These are phyloP conservation scores for Troides oblongomaculatus DNA, from an alignment of 2,888 invertebrate species.

Conservation along the genomic window DNA sequence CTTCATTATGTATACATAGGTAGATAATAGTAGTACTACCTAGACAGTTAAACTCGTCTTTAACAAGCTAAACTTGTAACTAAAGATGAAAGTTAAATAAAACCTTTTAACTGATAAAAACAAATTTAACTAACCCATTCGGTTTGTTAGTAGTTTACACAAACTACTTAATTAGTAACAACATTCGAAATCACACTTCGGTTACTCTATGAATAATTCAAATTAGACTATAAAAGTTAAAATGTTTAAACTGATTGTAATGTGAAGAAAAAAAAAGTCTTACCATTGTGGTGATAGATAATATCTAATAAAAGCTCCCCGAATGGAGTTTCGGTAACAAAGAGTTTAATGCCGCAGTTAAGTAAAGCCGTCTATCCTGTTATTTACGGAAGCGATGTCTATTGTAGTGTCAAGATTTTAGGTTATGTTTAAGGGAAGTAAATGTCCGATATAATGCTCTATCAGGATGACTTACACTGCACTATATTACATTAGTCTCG, in stretches of 20 bases:
- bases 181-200: background rate
- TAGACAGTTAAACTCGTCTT: too few species aligned
- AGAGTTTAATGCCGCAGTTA: slow-evolving; percentile 17
- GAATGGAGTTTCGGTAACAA: slow-evolving; percentile 25
- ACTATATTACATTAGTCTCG: too few species aligned
- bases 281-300: slow-evolving; percentile 17
- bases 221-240: slow-evolving; percentile 6
- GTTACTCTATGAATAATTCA: slow-evolving; percentile 21
- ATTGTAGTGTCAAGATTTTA: too few species aligned
- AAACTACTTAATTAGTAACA: background rate
- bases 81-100: too few species aligned
- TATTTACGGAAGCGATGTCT: slow-evolving; percentile 1
- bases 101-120: too few species aligned
- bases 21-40: too few species aligned
- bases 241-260: slow-evolving; percentile 8
- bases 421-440: too few species aligned
- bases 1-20: too few species aligned
- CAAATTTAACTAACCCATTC: background rate
- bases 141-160: background rate
- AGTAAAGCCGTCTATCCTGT: slow-evolving; percentile 17
- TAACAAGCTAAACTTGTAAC: too few species aligned
- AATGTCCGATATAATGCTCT: too few species aligned
- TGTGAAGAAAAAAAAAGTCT: slow-evolving; percentile 11
- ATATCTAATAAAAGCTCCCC: slow-evolving; percentile 18
- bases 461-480: too few species aligned